Base-by-base conservation (phyloP, 2,113 vertebrate species). In the Paradisaea rubra region DNA sequence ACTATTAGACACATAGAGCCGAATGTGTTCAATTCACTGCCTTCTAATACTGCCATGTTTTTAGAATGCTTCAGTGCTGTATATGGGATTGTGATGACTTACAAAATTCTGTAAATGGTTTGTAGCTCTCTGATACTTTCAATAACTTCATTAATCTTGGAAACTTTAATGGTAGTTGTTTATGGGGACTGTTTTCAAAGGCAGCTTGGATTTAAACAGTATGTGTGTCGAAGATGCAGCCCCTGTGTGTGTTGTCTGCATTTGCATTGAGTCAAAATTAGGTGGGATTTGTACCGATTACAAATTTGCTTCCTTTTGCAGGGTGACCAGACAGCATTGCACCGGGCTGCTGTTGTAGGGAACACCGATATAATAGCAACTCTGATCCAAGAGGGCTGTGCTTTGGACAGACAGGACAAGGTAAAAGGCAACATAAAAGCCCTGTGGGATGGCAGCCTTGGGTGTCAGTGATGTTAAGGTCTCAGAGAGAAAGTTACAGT, bases 351-450 rank as follows among this genome's bases (percentile, higher is more conserved):
- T 5, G 98, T 99, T 72, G 98, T 99, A 97, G 99, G 99, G 80
- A 99, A 99, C 96, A 96, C 97, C 0, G 98, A 99, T 28, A 71
- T 99, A 87, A 98, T 99, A 84, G 95, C 98, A 4, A 97, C 98
- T 28, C 98, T 99, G 74, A 97, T 99, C 94, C 99, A 98, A 88
- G 99, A 99, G 96, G 99, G 99, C 3, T 99, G 99, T 91, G 98
- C 99, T 77, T 97, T 99, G 98, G 99, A 99, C 97, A 98, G 99
- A 54, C 98, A 99, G 95, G 99, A 99, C 97, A 99, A 99, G 99
- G 99, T 99, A 96, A 97, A 17, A 39, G 24, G 41, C 59, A 44
- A 35, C 24, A 10, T 23, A 50, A 41, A 65, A 74, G 56, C 54
- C 28, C 63, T 66, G 76, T n/a, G 65, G 41, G 28, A 28, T 82